A percentile compares a stretch with the other conserved stretches of the same genome.
phyloP scores from a whole-genome alignment of 2,113 vertebrate species.

The Callionymus lyra region DNA sequence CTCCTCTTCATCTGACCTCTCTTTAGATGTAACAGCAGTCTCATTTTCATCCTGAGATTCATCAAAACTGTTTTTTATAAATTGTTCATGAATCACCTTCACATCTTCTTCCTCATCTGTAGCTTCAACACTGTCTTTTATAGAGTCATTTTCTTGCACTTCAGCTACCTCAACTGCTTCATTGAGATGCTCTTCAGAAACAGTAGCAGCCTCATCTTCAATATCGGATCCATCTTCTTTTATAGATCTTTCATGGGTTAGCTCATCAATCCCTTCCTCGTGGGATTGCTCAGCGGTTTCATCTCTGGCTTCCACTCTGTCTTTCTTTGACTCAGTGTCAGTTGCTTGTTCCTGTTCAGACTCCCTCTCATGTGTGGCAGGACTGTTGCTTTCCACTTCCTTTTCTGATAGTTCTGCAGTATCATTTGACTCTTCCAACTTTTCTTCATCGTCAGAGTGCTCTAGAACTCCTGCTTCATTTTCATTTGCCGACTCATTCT shows the following conservation, averaged over 20 bases:
- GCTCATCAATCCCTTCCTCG: constrained; percentile 14
- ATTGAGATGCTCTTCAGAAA: neutral
- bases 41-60: constrained; percentile 1
- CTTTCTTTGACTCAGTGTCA: constrained; percentile 9
- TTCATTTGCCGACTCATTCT: neutral
- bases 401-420: no score
- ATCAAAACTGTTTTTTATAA: neutral
- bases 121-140: constrained; percentile 1
- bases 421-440: no score
- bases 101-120: neutral
- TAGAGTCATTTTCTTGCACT: constrained; percentile 1
- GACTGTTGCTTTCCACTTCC: no score
- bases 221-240: neutral
- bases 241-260: no score
- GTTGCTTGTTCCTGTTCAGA: neutral
- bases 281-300: neutral
- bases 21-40: neutral
- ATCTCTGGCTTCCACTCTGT: neutral
- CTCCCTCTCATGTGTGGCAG: no score
- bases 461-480: neutral
- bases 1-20: constrained; percentile 1
- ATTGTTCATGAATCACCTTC: constrained; percentile 4
- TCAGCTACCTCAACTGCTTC: neutral
- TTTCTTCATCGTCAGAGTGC: no score
- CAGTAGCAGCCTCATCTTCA: constrained; percentile 7